Percentiles rank a stretch among this genome's conserved stretches.
Conservation (phyloP, 2,113 vertebrate genomes). For the Cricetomys ansorgei region DNA sequence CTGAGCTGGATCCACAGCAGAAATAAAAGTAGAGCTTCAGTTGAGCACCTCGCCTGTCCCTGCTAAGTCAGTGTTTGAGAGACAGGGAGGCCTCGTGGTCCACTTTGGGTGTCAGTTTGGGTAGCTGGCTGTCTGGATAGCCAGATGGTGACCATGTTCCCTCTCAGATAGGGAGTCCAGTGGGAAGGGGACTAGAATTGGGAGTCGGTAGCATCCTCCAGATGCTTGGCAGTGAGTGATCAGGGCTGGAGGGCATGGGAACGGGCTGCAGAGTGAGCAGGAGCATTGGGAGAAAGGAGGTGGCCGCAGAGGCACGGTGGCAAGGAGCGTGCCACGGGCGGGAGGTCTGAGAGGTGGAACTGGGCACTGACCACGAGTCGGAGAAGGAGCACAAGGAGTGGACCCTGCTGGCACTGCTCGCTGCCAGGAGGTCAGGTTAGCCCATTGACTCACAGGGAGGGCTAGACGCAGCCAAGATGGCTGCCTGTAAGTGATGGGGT, state of each 20-base stretch:
- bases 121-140: too few relatives aligned
- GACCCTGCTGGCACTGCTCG: rapidly evolving
- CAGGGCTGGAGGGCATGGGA: too few relatives aligned
- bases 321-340: rapidly evolving
- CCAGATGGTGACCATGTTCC: rapidly evolving
- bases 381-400: rapidly evolving
- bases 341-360: neutral
- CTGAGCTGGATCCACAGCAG: neutral
- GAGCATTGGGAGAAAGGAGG: neutral
- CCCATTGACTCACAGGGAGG: neutral
- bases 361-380: neutral
- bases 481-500: neutral
- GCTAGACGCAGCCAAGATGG: neutral
- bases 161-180: rapidly evolving
- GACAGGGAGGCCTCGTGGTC: neutral
- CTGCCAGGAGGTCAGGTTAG: neutral
- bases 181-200: neutral
- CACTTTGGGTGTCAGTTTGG: neutral
- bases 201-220: too few relatives aligned
- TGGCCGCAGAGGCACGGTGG: too few relatives aligned
- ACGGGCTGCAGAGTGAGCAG: neutral
- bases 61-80: neutral
- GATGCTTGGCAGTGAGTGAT: neutral
- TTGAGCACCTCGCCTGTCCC: neutral
- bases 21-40: neutral